Conservation (phyloP, 2,797 vertebrate genomes). For the Gambusia yucatana region DNA sequence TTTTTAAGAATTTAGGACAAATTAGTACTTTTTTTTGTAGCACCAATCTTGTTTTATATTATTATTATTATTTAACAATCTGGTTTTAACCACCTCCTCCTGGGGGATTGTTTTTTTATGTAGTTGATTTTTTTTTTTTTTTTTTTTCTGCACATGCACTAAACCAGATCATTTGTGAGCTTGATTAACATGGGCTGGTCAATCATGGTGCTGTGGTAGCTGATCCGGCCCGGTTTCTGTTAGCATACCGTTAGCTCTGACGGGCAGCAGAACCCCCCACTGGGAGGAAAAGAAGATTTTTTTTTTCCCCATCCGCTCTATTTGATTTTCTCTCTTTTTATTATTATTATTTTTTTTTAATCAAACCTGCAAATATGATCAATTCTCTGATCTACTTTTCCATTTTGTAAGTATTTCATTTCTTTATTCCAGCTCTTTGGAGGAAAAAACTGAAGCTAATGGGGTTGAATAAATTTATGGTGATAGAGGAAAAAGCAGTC, state of each 20-base stretch:
- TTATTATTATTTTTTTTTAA: slow-evolving; percentile 54
- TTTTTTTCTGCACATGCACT: slow-evolving; percentile 81
- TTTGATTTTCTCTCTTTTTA: slow-evolving; percentile 53
- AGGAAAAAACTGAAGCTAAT: slow-evolving; percentile 76
- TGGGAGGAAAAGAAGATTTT: slow-evolving; percentile 39
- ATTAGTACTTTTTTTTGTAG: slow-evolving; percentile 65
- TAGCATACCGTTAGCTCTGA: slow-evolving; percentile 40
- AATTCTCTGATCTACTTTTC: slow-evolving; percentile 76
- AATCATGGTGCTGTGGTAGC: slow-evolving; percentile 36
- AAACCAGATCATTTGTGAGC: slow-evolving; percentile 65
- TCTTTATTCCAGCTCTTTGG: slow-evolving; percentile 80
- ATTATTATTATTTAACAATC: slow-evolving; percentile 64
- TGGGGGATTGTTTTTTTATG: slow-evolving; percentile 40
- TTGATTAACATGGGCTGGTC: slow-evolving; percentile 45
- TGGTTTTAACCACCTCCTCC: slow-evolving; percentile 47
- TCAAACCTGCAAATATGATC: slow-evolving; percentile 81
- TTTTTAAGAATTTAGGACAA: slow-evolving; percentile 66
- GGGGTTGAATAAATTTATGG: slow-evolving; percentile 84
- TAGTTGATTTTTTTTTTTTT: slow-evolving; percentile 53
- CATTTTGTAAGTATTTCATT: slow-evolving; percentile 85
- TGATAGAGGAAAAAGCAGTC: slow-evolving; percentile 72
- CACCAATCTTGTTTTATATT: slow-evolving; percentile 50
- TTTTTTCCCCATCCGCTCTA: slow-evolving; percentile 34
- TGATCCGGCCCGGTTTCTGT: slow-evolving; percentile 37
- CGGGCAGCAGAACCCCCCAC: slow-evolving; percentile 46